These are phyloP conservation scores for Gyps fulvus DNA, from an alignment of 2,113 vertebrate genomes.

Conservation along the genomic window DNA sequence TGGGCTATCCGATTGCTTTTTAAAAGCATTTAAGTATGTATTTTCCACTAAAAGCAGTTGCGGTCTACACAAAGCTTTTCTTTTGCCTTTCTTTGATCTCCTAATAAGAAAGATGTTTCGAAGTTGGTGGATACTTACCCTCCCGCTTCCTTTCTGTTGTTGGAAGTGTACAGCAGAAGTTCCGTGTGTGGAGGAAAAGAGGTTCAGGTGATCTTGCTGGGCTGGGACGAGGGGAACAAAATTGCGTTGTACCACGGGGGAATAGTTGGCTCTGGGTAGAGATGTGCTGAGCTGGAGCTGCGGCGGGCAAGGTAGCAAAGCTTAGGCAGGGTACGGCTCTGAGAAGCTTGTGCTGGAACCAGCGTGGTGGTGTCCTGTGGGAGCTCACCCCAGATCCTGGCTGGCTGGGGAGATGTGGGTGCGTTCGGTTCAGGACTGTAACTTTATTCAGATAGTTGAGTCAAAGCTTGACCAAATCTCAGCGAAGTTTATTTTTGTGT, in stretches of 20 bases:
- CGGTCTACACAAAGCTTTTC: background rate
- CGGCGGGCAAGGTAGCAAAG: background rate
- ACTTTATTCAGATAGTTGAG: background rate
- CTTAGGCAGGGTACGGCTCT: accelerated
- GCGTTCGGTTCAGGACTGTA: background rate
- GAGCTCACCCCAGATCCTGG: background rate
- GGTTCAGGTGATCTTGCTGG: background rate
- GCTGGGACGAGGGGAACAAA: background rate
- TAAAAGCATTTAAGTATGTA: background rate
- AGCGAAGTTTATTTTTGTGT: background rate
- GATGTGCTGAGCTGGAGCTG: background rate
- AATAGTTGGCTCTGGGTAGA: background rate
- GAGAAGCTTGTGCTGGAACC: background rate
- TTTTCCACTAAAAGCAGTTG: background rate
- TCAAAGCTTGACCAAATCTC: background rate
- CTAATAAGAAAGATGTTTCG: background rate
- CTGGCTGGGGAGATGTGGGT: background rate
- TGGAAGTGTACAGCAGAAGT: background rate
- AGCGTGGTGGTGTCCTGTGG: background rate
- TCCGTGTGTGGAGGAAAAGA: background rate
- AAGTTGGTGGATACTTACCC: background rate
- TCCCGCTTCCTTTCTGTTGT: background rate
- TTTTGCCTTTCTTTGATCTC: background rate
- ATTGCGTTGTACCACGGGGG: accelerated
- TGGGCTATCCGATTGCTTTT: background rate